These are phyloP conservation scores for Todus mexicanus DNA, from an alignment of 2,797 vertebrate species.

Conservation along the genomic window DNA sequence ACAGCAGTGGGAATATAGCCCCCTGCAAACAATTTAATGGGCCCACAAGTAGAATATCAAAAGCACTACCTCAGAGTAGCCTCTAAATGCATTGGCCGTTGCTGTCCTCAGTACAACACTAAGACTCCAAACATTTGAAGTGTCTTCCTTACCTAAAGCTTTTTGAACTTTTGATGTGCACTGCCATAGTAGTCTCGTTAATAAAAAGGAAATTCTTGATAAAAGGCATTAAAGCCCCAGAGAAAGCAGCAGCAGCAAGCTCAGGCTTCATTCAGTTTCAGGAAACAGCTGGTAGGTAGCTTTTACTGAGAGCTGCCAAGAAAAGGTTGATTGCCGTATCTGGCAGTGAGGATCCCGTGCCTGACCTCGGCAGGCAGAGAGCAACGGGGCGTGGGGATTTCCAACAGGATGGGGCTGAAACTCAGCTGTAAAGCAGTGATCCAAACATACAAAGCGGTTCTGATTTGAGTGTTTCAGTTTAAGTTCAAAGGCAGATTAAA, in stretches of 20 bases:
- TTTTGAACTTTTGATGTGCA: neutral
- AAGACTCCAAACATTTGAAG: neutral
- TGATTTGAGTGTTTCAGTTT: neutral
- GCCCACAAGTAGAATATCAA: neutral
- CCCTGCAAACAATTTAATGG: neutral
- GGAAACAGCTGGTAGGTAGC: neutral
- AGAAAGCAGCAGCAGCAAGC: neutral
- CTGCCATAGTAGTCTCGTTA: neutral
- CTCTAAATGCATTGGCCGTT: neutral
- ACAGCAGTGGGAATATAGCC: neutral
- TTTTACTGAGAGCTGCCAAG: neutral
- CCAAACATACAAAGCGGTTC: neutral
- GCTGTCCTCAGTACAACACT: neutral
- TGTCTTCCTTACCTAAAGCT: neutral
- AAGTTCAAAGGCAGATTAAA: constrained; percentile 26
- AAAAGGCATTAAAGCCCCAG: neutral
- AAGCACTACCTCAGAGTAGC: neutral
- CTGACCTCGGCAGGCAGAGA: neutral
- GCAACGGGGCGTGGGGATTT: neutral
- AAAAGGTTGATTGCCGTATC: neutral
- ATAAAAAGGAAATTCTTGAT: neutral
- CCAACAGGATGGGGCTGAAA: neutral
- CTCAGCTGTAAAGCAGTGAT: neutral
- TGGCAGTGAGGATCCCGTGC: neutral
- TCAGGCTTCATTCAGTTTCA: neutral